Evolutionary conservation across 2,797 vertebrate genomes (phyloP).

Genomic region (Malacoctenus gilli): DNA sequence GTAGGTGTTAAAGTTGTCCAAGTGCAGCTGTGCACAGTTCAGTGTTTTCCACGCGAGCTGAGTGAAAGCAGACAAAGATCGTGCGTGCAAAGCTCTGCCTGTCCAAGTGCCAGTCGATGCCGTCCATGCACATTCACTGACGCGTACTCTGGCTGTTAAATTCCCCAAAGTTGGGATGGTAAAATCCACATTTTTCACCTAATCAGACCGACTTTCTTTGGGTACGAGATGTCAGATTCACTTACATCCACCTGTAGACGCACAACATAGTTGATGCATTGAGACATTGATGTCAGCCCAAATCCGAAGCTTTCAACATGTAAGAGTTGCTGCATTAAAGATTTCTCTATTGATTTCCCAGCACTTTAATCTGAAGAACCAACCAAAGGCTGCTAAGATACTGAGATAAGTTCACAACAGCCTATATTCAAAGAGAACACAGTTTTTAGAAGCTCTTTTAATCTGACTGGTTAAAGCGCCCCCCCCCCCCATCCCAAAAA

Average conservation of each 20-base stretch:
- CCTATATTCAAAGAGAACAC: not conserved
- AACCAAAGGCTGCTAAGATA: not conserved
- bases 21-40: slow-evolving; percentile 57
- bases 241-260: not conserved
- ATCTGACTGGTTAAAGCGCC: not conserved
- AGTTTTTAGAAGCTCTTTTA: not conserved
- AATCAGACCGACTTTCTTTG: not conserved
- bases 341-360: slow-evolving; percentile 1
- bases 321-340: slow-evolving; percentile 2
- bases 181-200: not conserved
- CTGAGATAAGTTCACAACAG: not conserved
- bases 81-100: slow-evolving; percentile 9
- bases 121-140: slow-evolving; percentile 13
- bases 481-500: too few relatives aligned
- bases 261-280: not conserved
- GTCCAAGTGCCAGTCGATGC: slow-evolving; percentile 18
- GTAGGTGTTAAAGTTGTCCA: slow-evolving; percentile 70
- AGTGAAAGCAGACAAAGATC: slow-evolving; percentile 41
- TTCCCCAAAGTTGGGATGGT: slow-evolving; percentile 11
- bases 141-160: slow-evolving; percentile 12
- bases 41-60: slow-evolving; percentile 48
- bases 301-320: too few relatives aligned
- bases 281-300: not conserved
- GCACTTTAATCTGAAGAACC: not conserved
- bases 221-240: slow-evolving; percentile 11